Percentiles rank a stretch among this genome's conserved stretches.
phyloP scores from a whole-genome alignment of 2,113 vertebrate species.

The Orientallactaga bullata region DNA sequence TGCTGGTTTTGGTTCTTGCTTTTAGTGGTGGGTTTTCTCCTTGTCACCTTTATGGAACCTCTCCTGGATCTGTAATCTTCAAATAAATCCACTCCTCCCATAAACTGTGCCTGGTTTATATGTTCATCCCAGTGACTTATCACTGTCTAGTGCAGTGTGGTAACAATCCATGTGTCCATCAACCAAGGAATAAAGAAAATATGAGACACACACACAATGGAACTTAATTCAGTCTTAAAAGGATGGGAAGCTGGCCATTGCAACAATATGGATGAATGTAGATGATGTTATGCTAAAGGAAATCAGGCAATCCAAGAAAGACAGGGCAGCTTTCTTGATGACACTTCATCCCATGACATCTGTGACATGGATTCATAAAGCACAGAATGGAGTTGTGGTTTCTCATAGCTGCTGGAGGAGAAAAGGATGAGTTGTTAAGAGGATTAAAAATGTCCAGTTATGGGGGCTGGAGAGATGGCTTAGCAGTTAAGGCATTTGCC shows the following conservation, averaged over 20 bases:
- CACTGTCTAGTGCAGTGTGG: too few species aligned
- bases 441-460: too few species aligned
- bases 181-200: background rate
- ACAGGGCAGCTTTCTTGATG: background rate
- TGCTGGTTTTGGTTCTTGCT: too few species aligned
- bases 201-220: background rate
- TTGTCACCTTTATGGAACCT: too few species aligned
- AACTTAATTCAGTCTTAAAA: background rate
- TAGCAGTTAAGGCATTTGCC: too few species aligned
- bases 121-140: too few species aligned
- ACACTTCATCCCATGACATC: background rate
- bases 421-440: background rate
- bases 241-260: background rate
- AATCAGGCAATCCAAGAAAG: background rate
- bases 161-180: background rate
- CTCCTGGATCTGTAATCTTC: too few species aligned
- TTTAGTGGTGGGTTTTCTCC: too few species aligned
- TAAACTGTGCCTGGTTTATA: too few species aligned
- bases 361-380: background rate
- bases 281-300: background rate
- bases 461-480: too few species aligned
- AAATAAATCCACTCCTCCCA: too few species aligned
- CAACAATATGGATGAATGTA: background rate
- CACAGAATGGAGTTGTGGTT: background rate
- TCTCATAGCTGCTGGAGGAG: too few species aligned